phyloP scores from a whole-genome alignment of 2,888 invertebrate genomes.

The Platycheirus rosarum region DNA sequence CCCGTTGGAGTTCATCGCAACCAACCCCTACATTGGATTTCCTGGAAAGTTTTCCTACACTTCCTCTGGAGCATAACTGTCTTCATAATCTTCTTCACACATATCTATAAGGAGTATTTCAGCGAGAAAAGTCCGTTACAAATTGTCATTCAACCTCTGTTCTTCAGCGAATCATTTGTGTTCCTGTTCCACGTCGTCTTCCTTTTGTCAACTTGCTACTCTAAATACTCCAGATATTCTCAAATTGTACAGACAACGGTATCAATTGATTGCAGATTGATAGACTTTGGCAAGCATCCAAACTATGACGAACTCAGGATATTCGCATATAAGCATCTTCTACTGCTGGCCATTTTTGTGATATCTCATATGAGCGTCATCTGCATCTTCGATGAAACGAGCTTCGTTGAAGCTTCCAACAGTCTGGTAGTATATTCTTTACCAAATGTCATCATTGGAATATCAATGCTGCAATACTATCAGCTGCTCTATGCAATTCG shows the following conservation, averaged over 20 bases:
- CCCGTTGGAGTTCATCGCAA: slow-evolving; percentile 70
- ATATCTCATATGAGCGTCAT: slow-evolving; percentile 38
- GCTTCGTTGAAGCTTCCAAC: slow-evolving; percentile 31
- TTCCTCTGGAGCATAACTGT: slow-evolving; percentile 68
- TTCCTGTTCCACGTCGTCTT: slow-evolving; percentile 73
- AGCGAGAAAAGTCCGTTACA: slow-evolving; percentile 66
- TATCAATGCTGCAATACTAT: slow-evolving; percentile 76
- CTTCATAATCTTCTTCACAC: slow-evolving; percentile 27
- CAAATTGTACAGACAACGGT: slow-evolving; percentile 60
- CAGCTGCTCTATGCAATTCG: slow-evolving; percentile 66
- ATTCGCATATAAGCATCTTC: slow-evolving; percentile 72
- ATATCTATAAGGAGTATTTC: slow-evolving; percentile 47
- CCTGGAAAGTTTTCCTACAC: slow-evolving; percentile 55
- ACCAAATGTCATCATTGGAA: slow-evolving; percentile 75
- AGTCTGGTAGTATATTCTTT: slow-evolving; percentile 67
- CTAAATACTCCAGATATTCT: slow-evolving; percentile 44
- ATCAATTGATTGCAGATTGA: slow-evolving; percentile 73
- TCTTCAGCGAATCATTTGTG: slow-evolving; percentile 75
- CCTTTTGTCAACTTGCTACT: slow-evolving; percentile 55
- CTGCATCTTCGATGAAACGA: slow-evolving; percentile 59
- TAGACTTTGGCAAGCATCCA: slow-evolving; percentile 44
- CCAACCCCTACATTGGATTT: slow-evolving; percentile 5
- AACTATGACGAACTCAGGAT: slow-evolving; percentile 12
- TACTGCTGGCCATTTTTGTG: slow-evolving; percentile 55
- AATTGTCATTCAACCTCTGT: slow-evolving; percentile 75